Evolutionary conservation across 2,797 vertebrate species (phyloP).

Genomic region (Acomys russatus): DNA sequence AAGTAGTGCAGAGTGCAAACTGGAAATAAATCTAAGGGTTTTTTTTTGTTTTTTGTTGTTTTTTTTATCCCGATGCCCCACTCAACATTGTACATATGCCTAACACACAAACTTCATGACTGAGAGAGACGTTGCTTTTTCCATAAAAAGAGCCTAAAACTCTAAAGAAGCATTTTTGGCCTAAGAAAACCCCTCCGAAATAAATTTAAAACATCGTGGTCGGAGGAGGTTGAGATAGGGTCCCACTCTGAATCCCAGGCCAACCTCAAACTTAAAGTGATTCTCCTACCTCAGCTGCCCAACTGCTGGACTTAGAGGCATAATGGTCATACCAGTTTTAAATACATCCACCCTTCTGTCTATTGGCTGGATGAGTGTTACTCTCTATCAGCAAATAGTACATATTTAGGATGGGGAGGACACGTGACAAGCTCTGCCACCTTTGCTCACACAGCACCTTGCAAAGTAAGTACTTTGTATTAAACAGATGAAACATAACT

Average conservation of each 20-base stretch:
- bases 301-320: not conserved
- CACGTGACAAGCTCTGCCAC: too few relatives aligned
- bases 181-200: not conserved
- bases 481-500: not conserved
- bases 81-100: not conserved
- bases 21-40: not conserved
- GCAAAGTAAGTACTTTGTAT: fast-evolving
- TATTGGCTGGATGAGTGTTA: not conserved
- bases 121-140: conserved; percentile 7
- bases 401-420: not conserved
- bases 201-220: conserved; percentile 1
- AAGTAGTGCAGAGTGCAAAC: not conserved
- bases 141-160: not conserved
- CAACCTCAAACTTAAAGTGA: not conserved
- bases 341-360: not conserved
- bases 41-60: too few relatives aligned
- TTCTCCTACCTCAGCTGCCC: not conserved
- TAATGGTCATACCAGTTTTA: not conserved
- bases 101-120: not conserved
- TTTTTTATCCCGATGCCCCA: not conserved
- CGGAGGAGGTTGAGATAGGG: too few relatives aligned
- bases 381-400: not conserved
- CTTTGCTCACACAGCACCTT: not conserved
- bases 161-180: conserved; percentile 8
- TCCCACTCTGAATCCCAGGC: not conserved